A percentile compares a stretch with the other conserved stretches of the same genome.
These are phyloP conservation scores for Heterocephalus glaber DNA, from an alignment of 2,113 vertebrate species.

Conservation along the genomic window DNA sequence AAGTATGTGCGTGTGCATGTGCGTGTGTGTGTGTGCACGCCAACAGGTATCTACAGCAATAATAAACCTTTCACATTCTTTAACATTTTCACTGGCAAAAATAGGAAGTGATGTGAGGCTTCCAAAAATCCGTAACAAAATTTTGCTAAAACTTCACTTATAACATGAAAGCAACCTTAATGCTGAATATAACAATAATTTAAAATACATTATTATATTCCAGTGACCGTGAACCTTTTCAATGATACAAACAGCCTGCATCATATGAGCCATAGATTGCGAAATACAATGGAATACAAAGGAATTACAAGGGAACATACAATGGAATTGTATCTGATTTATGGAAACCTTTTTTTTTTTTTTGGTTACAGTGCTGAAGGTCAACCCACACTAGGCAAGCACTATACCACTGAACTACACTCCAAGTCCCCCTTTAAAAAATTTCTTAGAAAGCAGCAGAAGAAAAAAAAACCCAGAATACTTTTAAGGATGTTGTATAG, in stretches of 20 bases:
- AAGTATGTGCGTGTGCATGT: neutral
- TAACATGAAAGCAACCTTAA: constrained; percentile 11
- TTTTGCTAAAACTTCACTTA: constrained; percentile 11
- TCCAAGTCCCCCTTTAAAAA: neutral
- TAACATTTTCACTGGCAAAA: constrained; percentile 1
- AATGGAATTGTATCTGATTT: neutral
- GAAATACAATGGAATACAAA: too few species aligned
- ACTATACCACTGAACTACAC: neutral
- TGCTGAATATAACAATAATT: constrained; percentile 7
- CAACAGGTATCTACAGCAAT: neutral
- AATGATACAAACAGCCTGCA: neutral
- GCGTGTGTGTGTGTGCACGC: too few species aligned
- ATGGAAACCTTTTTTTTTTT: neutral
- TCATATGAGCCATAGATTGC: neutral
- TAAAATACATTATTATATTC: neutral
- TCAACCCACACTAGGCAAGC: neutral
- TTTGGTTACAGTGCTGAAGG: neutral
- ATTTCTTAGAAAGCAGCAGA: neutral
- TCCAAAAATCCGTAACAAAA: neutral
- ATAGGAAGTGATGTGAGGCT: neutral
- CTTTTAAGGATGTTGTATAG: neutral
- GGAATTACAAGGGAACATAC: too few species aligned
- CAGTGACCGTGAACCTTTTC: neutral
- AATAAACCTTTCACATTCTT: neutral
- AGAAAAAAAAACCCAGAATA: neutral